A percentile compares a stretch with the other conserved stretches of the same genome.
These are phyloP conservation scores for Meloe dianella DNA, from an alignment of 2,888 invertebrate genomes.

Conservation along the genomic window DNA sequence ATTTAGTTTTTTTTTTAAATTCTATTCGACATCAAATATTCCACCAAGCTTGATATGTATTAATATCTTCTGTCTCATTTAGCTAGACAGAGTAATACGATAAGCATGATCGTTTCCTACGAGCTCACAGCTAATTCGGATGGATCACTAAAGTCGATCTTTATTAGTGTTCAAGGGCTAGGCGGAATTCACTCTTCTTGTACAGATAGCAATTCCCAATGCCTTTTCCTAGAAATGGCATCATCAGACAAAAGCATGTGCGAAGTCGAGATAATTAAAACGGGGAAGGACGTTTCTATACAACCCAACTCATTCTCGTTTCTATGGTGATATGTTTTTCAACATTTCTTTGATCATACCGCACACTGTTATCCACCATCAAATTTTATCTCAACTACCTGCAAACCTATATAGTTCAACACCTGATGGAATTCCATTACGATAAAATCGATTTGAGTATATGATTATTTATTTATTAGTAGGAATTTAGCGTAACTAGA, in stretches of 20 bases:
- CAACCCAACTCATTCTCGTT: slow-evolving; percentile 22
- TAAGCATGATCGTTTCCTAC: slow-evolving; percentile 37
- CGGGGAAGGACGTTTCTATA: slow-evolving; percentile 43
- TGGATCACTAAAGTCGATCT: slow-evolving; percentile 43
- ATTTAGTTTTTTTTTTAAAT: neutral
- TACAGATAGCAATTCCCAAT: slow-evolving; percentile 42
- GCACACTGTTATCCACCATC: slow-evolving; percentile 4
- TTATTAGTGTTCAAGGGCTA: slow-evolving; percentile 46
- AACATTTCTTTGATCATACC: slow-evolving; percentile 31
- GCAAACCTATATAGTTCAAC: neutral
- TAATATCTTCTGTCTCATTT: slow-evolving; percentile 32
- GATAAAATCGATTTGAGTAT: neutral
- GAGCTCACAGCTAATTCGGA: slow-evolving; percentile 44
- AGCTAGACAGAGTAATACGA: slow-evolving; percentile 32
- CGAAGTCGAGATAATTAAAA: slow-evolving; percentile 55
- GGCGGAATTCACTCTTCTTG: slow-evolving; percentile 42
- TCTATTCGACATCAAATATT: neutral
- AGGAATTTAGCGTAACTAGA: neutral
- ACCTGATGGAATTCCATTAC: neutral
- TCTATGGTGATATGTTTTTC: slow-evolving; percentile 18
- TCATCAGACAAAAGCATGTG: slow-evolving; percentile 55
- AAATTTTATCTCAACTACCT: slow-evolving; percentile 6
- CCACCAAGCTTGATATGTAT: slow-evolving; percentile 17
- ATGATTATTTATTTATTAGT: neutral
- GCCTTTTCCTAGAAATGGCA: slow-evolving; percentile 47